Evolutionary conservation across 2,888 invertebrate genomes (phyloP).

Genomic region (Eretmocerus hayati): DNA sequence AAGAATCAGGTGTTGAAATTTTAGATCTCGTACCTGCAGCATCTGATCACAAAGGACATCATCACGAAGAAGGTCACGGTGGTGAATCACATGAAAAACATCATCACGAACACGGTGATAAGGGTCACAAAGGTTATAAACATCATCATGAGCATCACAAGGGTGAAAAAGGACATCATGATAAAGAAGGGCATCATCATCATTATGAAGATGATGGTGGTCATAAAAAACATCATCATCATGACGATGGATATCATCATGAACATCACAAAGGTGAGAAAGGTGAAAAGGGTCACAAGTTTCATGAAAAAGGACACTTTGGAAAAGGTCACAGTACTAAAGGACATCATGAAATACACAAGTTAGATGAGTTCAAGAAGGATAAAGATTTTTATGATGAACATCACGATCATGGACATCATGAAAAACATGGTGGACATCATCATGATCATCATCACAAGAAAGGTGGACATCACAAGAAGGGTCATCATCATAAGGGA

Average conservation of each 20-base stretch:
- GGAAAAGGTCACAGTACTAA: conserved; percentile 82
- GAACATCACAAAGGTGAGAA: conserved; percentile 62
- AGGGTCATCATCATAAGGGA: conserved; percentile 71
- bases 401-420: conserved; percentile 73
- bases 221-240: conserved; percentile 59
- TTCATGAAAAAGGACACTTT: conserved; percentile 64
- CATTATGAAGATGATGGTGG: conserved; percentile 58
- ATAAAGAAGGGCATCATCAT: conserved; percentile 60
- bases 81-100: conserved; percentile 62
- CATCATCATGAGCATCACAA: conserved; percentile 63
- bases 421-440: conserved; percentile 74
- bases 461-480: conserved; percentile 74
- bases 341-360: conserved; percentile 79
- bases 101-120: conserved; percentile 60
- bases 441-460: conserved; percentile 75
- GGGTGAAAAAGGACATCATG: conserved; percentile 66
- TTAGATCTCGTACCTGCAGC: conserved; percentile 53
- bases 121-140: conserved; percentile 67
- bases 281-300: conserved; percentile 61
- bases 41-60: conserved; percentile 43
- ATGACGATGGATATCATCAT: conserved; percentile 59
- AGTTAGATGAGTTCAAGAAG: conserved; percentile 78
- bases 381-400: conserved; percentile 83
- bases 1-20: background rate
- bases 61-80: conserved; percentile 59